Conservation (phyloP, 2,797 vertebrate species). For the Alauda arvensis region DNA sequence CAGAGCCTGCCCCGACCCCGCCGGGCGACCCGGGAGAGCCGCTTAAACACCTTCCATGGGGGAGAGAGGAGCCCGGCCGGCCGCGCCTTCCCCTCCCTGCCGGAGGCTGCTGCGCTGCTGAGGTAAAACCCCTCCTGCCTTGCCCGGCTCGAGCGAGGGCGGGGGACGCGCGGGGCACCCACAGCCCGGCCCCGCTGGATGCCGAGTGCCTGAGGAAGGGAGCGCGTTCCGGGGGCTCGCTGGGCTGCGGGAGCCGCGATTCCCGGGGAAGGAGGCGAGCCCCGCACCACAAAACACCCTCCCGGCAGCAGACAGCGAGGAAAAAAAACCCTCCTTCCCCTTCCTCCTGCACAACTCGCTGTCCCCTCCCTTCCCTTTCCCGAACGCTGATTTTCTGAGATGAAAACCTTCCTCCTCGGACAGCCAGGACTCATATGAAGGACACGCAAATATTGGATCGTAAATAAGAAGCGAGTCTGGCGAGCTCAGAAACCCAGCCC, state of each 20-base stretch:
- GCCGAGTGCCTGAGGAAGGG: slow-evolving; percentile 35
- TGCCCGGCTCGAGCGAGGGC: slow-evolving; percentile 40
- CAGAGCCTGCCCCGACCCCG: not conserved
- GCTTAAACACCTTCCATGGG: slow-evolving; percentile 65
- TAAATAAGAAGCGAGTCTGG: slow-evolving; percentile 62
- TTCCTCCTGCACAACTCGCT: slow-evolving; percentile 38
- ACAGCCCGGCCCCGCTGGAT: slow-evolving; percentile 23
- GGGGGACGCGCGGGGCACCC: slow-evolving; percentile 45
- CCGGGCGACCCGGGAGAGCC: slow-evolving; percentile 41
- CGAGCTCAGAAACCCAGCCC: slow-evolving; percentile 61
- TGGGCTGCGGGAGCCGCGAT: slow-evolving; percentile 28
- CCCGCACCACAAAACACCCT: slow-evolving; percentile 49
- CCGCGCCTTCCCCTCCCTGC: slow-evolving; percentile 58
- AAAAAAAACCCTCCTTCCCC: slow-evolving; percentile 42
- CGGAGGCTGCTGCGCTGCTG: slow-evolving; percentile 62
- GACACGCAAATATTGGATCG: slow-evolving; percentile 54
- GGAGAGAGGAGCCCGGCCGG: slow-evolving; percentile 65
- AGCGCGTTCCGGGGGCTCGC: slow-evolving; percentile 1
- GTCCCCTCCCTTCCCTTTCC: slow-evolving; percentile 33
- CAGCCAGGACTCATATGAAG: slow-evolving; percentile 59
- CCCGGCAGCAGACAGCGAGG: slow-evolving; percentile 18
- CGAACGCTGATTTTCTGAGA: slow-evolving; percentile 58
- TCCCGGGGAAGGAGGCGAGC: slow-evolving; percentile 41
- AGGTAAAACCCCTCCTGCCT: slow-evolving; percentile 55
- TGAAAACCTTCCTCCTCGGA: slow-evolving; percentile 56